These are phyloP conservation scores for Pseudois nayaur DNA, from an alignment of 2,113 vertebrate genomes.

Conservation along the genomic window DNA sequence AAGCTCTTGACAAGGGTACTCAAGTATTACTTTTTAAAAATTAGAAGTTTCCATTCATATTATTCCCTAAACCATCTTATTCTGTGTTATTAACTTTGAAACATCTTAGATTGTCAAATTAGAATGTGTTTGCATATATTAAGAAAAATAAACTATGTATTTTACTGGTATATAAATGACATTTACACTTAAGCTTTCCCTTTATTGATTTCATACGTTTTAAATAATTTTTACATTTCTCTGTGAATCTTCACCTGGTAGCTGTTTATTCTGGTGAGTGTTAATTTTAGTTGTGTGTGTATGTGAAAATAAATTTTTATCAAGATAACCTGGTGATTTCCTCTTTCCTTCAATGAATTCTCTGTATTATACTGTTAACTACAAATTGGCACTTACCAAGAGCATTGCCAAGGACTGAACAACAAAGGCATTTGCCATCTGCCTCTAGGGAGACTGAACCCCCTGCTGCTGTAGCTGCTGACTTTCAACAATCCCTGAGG, in stretches of 20 bases:
- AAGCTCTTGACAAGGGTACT: background rate
- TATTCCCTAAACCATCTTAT: background rate
- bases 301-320: background rate
- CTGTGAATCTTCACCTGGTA: slow-evolving; percentile 23
- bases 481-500: background rate
- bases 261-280: background rate
- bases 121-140: background rate
- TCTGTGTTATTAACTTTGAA: slow-evolving; percentile 27
- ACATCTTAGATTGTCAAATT: slow-evolving; percentile 2
- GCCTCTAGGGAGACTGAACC: background rate
- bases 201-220: background rate
- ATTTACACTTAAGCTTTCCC: background rate
- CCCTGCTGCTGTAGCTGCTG: background rate
- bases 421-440: background rate
- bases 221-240: slow-evolving; percentile 47
- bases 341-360: background rate
- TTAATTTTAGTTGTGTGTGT: background rate
- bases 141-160: background rate
- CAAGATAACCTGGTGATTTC: background rate
- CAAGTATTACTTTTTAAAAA: slow-evolving; percentile 28
- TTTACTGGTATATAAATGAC: background rate
- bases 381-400: background rate
- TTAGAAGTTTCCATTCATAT: background rate
- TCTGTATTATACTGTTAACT: background rate
- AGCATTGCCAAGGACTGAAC: background rate